phyloP scores from a whole-genome alignment of 2,888 invertebrate species.

The Bembecia ichneumoniformis region DNA sequence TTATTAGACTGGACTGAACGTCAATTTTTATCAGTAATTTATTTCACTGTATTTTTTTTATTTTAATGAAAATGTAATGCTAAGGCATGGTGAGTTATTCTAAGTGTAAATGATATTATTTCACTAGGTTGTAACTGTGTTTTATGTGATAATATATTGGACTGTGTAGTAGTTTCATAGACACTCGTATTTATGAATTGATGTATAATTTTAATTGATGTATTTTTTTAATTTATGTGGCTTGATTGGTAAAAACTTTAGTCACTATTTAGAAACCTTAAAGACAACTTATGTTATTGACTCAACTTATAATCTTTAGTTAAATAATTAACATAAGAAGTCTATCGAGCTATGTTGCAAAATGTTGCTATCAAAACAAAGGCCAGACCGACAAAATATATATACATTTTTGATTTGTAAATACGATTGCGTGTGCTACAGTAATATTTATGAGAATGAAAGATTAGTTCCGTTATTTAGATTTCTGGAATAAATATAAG shows the following conservation, averaged over 20 bases:
- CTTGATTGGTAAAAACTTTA: too few relatives aligned
- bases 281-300: too few relatives aligned
- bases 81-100: neutral
- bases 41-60: neutral
- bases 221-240: too few relatives aligned
- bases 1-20: neutral
- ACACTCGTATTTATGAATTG: too few relatives aligned
- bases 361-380: too few relatives aligned
- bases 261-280: too few relatives aligned
- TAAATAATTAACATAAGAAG: too few relatives aligned
- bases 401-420: too few relatives aligned
- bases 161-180: neutral
- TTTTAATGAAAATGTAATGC: neutral
- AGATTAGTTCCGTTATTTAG: neutral
- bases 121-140: constrained; percentile 5
- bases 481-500: neutral
- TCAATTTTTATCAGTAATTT: neutral
- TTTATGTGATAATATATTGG: constrained; percentile 9
- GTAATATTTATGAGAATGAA: neutral
- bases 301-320: too few relatives aligned
- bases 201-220: too few relatives aligned
- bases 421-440: neutral
- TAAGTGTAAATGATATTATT: neutral
- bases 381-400: too few relatives aligned
- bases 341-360: too few relatives aligned